These are phyloP conservation scores for Coboldia fuscipes DNA, from an alignment of 1,140 invertebrate species.

Conservation along the genomic window DNA sequence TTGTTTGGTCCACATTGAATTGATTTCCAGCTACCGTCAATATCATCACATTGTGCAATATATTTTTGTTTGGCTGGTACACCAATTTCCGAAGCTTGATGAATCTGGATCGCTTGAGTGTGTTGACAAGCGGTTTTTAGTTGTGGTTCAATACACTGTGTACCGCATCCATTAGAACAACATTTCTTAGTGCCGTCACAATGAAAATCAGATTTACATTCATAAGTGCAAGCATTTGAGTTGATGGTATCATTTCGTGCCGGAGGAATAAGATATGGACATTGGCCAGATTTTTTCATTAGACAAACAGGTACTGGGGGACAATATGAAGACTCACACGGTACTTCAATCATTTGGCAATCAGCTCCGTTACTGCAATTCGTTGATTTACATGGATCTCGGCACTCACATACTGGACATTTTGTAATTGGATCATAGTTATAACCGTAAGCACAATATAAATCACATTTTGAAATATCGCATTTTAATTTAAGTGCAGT, in stretches of 20 bases:
- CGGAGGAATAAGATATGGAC: slow-evolving; percentile 60
- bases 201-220: slow-evolving; percentile 52
- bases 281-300: slow-evolving; percentile 51
- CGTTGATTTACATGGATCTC: slow-evolving; percentile 51
- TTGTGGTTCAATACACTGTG: slow-evolving; percentile 48
- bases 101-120: slow-evolving; percentile 34
- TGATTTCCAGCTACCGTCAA: slow-evolving; percentile 48
- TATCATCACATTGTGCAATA: slow-evolving; percentile 50
- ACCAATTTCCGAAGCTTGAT: slow-evolving; percentile 51
- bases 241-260: slow-evolving; percentile 23
- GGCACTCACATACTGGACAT: slow-evolving; percentile 53
- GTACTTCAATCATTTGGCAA: slow-evolving; percentile 60
- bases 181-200: slow-evolving; percentile 47
- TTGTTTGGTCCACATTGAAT: slow-evolving; percentile 57
- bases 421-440: slow-evolving; percentile 37
- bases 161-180: slow-evolving; percentile 70
- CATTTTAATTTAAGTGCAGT: slow-evolving; percentile 35
- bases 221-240: slow-evolving; percentile 43
- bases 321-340: slow-evolving; percentile 56
- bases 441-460: slow-evolving; percentile 65
- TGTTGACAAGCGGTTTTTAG: slow-evolving; percentile 62
- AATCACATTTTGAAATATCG: slow-evolving; percentile 47
- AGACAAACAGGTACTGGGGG: slow-evolving; percentile 62
- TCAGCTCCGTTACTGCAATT: slow-evolving; percentile 34
- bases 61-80: slow-evolving; percentile 49